Evolutionary conservation across 2,797 vertebrate species (phyloP).

Genomic region (Potorous gilbertii): DNA sequence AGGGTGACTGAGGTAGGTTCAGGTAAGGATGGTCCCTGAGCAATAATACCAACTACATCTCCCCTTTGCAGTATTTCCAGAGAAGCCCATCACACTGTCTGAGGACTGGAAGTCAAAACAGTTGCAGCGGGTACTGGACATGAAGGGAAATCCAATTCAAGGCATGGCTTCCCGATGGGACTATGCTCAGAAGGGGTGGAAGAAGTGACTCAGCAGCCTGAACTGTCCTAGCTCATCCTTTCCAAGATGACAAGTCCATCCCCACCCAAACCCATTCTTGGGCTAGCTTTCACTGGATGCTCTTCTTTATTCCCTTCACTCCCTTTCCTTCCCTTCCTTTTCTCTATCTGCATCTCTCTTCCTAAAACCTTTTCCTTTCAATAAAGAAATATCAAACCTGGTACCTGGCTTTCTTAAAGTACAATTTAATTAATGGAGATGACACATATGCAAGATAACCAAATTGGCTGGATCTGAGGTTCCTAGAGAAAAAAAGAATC

Average conservation of each 20-base stretch:
- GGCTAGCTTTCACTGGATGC: constrained; percentile 54
- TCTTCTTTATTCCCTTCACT: neutral
- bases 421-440: neutral
- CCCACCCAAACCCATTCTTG: neutral
- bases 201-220: constrained; percentile 71
- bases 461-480: neutral
- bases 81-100: constrained; percentile 83
- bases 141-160: constrained; percentile 88
- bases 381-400: neutral
- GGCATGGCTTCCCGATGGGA: constrained; percentile 90
- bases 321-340: neutral
- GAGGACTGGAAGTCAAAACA: constrained; percentile 88
- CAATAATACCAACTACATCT: neutral
- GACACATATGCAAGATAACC: neutral
- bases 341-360: neutral
- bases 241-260: neutral
- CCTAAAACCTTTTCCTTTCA: neutral
- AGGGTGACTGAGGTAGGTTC: neutral
- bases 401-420: neutral
- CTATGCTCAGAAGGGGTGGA: constrained; percentile 92
- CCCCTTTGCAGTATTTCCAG: constrained; percentile 85
- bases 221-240: neutral
- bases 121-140: constrained; percentile 89
- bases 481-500: neutral
- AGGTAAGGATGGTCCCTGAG: neutral